Percentiles rank a stretch among this genome's conserved stretches.
Evolutionary conservation across 2,797 vertebrate species (phyloP).

Genomic region (Hippopotamyrus pictus): DNA sequence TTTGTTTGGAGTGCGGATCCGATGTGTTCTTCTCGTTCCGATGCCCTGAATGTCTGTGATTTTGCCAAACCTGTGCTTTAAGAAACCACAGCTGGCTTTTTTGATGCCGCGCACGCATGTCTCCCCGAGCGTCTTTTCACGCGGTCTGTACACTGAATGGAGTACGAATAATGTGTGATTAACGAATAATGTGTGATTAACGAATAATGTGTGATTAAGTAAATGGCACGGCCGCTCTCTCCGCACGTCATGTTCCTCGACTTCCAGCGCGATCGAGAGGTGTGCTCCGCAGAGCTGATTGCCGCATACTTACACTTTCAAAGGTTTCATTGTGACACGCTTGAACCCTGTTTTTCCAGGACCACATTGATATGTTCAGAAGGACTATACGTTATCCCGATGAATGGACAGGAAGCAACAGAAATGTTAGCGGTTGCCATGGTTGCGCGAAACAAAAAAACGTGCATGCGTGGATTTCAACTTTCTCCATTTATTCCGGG

Average conservation of each 20-base stretch:
- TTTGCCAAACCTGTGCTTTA: background rate
- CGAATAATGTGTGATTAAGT: constrained; percentile 2
- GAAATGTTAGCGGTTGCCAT: constrained; percentile 17
- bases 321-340: background rate
- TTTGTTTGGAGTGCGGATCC: background rate
- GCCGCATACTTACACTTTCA: background rate
- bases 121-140: constrained; percentile 2
- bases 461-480: background rate
- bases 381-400: background rate
- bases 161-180: background rate
- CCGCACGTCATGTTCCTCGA: background rate
- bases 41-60: background rate
- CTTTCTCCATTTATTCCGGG: background rate
- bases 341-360: background rate
- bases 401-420: constrained; percentile 6
- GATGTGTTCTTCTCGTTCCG: background rate
- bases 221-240: background rate
- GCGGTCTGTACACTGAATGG: background rate
- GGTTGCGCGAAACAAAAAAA: constrained; percentile 9
- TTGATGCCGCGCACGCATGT: background rate
- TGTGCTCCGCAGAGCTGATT: background rate
- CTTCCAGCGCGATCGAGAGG: background rate
- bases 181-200: no score
- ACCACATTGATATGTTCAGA: constrained; percentile 1
- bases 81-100: constrained; percentile 16